phyloP scores from a whole-genome alignment of 2,797 vertebrate genomes.

The Huso huso region DNA sequence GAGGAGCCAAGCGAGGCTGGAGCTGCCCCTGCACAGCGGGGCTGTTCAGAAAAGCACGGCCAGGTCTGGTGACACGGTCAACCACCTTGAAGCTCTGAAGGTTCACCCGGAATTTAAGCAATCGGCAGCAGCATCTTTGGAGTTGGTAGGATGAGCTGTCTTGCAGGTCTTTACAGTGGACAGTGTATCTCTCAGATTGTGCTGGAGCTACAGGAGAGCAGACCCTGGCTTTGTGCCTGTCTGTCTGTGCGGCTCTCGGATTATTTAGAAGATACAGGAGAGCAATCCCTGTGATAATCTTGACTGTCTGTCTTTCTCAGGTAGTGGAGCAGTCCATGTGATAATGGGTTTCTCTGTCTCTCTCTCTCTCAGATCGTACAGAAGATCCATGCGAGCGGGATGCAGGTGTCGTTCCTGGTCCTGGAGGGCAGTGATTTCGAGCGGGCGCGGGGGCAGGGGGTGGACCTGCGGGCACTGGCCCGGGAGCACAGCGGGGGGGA shows the following conservation, averaged over 20 bases:
- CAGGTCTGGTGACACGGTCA: too few species aligned
- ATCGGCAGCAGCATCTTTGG: too few species aligned
- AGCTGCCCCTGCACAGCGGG: neutral
- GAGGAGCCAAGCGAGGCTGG: neutral
- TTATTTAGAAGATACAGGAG: too few species aligned
- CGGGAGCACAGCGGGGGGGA: slow-evolving; percentile 39
- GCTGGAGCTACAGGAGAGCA: neutral
- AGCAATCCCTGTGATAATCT: too few species aligned
- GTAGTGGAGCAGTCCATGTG: neutral
- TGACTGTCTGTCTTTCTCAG: too few species aligned
- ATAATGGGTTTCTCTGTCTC: neutral
- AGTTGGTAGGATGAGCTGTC: neutral
- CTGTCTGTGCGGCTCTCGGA: neutral
- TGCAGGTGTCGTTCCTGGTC: slow-evolving; percentile 68
- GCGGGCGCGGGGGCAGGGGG: slow-evolving; percentile 40
- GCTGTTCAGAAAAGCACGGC: too few species aligned
- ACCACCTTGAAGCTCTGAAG: too few species aligned
- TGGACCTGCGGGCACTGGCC: slow-evolving; percentile 40
- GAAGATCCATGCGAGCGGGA: slow-evolving; percentile 71
- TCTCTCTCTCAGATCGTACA: slow-evolving; percentile 61
- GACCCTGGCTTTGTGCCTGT: neutral
- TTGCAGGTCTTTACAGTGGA: neutral
- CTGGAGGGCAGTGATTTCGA: slow-evolving; percentile 53
- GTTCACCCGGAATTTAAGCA: too few species aligned
- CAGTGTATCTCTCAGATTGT: too few species aligned